A percentile compares a stretch with the other conserved stretches of the same genome.
Evolutionary conservation across 2,888 invertebrate genomes (phyloP).

Genomic region (Noctua comes): DNA sequence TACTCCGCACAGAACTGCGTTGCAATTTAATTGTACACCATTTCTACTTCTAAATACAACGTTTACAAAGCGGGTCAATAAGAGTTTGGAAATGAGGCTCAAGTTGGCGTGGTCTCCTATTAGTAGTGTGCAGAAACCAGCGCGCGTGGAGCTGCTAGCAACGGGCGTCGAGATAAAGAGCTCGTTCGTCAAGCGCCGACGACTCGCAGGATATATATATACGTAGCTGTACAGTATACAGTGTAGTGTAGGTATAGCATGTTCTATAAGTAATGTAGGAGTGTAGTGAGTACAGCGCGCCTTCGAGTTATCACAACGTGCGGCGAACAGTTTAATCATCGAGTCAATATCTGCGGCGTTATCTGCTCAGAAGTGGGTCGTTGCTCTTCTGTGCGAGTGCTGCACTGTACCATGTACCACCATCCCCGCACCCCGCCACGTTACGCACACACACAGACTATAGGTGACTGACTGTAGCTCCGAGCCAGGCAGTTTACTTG

Average conservation of each 20-base stretch:
- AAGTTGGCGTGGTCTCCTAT: constrained; percentile 40
- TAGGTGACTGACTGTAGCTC: constrained; percentile 25
- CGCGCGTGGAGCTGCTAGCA: constrained; percentile 59
- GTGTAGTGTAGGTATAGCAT: constrained; percentile 15
- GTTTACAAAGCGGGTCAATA: constrained; percentile 67
- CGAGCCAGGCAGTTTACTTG: constrained; percentile 26
- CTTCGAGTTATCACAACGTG: constrained; percentile 62
- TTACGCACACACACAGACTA: constrained; percentile 1
- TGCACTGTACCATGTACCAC: constrained; percentile 12
- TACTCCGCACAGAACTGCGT: constrained; percentile 43
- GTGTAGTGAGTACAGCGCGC: constrained; percentile 49
- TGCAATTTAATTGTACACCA: constrained; percentile 58
- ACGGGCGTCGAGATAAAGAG: constrained; percentile 66
- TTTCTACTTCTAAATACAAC: constrained; percentile 62
- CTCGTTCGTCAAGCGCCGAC: constrained; percentile 65
- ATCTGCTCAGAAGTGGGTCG: constrained; percentile 80
- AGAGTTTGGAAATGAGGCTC: constrained; percentile 65
- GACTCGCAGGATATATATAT: constrained; percentile 53
- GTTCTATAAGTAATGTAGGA: constrained; percentile 52
- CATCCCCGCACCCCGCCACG: constrained; percentile 1
- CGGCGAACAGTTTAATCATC: constrained; percentile 71
- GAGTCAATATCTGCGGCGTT: constrained; percentile 77
- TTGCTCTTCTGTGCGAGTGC: constrained; percentile 70
- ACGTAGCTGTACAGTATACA: constrained; percentile 24
- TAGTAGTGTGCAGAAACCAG: constrained; percentile 41